These are phyloP conservation scores for Carabus problematicus DNA, from an alignment of 2,888 invertebrate genomes.

Conservation along the genomic window DNA sequence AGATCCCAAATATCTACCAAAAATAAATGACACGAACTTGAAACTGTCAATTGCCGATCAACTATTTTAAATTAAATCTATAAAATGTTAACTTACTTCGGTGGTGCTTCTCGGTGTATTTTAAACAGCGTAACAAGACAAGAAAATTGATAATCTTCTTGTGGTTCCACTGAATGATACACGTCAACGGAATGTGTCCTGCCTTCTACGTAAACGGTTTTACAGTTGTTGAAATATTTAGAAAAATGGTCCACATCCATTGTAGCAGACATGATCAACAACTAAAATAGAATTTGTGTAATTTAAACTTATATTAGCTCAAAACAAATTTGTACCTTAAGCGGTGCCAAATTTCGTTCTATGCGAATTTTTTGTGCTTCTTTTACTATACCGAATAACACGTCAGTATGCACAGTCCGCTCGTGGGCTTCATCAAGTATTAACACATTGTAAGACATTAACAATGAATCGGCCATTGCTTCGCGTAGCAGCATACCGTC, in stretches of 20 bases:
- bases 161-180: conserved; percentile 72
- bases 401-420: conserved; percentile 91
- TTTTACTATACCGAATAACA: conserved; percentile 91
- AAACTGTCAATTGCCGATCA: no score
- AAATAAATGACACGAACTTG: no score
- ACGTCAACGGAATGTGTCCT: conserved; percentile 83
- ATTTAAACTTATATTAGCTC: conserved; percentile 1
- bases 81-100: conserved; percentile 68
- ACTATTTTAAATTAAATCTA: no score
- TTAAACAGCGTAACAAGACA: conserved; percentile 88
- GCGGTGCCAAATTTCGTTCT: conserved; percentile 64
- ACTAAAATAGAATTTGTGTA: conserved; percentile 60
- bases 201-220: conserved; percentile 89
- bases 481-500: conserved; percentile 95
- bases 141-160: conserved; percentile 85
- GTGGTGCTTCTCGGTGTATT: conserved; percentile 81
- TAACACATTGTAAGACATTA: conserved; percentile 80
- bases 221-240: conserved; percentile 85
- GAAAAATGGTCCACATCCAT: conserved; percentile 96
- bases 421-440: conserved; percentile 97
- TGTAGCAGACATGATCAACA: conserved; percentile 93
- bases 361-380: conserved; percentile 79
- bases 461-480: conserved; percentile 78
- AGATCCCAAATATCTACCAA: no score
- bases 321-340: conserved; percentile 76